These are phyloP conservation scores for Xylota sylvarum DNA, from an alignment of 2,888 invertebrate species.

Conservation along the genomic window DNA sequence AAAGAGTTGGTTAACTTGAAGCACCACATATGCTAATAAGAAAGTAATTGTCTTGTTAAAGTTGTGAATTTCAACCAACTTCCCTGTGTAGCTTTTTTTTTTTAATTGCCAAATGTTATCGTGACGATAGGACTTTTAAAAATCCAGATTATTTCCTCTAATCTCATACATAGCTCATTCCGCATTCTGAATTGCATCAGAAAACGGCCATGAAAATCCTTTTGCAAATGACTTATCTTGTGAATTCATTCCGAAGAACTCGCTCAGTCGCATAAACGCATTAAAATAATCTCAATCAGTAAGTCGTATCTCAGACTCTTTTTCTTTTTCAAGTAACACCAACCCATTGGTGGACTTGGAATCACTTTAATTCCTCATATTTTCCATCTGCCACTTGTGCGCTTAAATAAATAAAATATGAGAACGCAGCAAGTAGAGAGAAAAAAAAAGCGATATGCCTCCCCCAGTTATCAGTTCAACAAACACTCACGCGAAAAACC, in stretches of 20 bases:
- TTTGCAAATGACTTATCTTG: not conserved
- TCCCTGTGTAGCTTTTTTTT: no score
- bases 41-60: no score
- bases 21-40: no score
- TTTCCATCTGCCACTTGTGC: not conserved
- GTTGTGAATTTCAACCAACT: no score
- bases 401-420: slow-evolving; percentile 61
- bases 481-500: slow-evolving; percentile 41
- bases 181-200: no score
- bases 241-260: not conserved
- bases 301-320: slow-evolving; percentile 11
- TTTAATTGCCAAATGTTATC: no score
- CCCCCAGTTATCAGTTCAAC: slow-evolving; percentile 39
- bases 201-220: slow-evolving; percentile 5
- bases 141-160: no score
- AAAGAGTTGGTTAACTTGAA: no score
- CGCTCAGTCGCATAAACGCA: slow-evolving; percentile 46
- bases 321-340: not conserved
- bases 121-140: no score
- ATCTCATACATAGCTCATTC: no score
- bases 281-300: slow-evolving; percentile 53
- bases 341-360: not conserved
- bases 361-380: slow-evolving; percentile 24
- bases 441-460: not conserved
- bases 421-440: not conserved